phyloP scores from a whole-genome alignment of 2,888 invertebrate species.

The Syrphus vitripennis region DNA sequence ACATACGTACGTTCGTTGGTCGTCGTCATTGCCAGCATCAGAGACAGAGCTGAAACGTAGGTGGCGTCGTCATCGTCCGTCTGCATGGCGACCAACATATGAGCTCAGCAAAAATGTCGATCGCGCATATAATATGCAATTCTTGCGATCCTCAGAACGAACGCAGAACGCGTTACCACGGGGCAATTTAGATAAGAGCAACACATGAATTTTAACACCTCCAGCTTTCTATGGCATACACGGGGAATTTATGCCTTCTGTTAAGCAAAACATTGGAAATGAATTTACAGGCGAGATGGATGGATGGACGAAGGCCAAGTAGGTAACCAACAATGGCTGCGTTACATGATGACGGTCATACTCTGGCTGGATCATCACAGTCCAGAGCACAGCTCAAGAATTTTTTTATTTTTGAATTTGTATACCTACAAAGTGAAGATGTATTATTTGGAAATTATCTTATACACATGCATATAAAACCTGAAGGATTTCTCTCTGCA shows the following conservation, averaged over 20 bases:
- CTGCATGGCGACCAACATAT: slow-evolving; percentile 42
- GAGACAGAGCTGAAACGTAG: slow-evolving; percentile 39
- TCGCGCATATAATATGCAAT: slow-evolving; percentile 45
- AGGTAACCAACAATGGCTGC: slow-evolving; percentile 59
- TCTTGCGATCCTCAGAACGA: slow-evolving; percentile 50
- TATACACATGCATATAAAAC: background rate
- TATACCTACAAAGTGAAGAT: slow-evolving; percentile 18
- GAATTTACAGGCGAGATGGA: slow-evolving; percentile 57
- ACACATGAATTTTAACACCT: slow-evolving; percentile 73
- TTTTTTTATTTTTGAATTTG: background rate
- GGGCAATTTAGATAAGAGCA: slow-evolving; percentile 73
- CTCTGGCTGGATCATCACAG: background rate
- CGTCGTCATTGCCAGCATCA: background rate
- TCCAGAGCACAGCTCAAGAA: background rate
- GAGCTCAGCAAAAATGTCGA: slow-evolving; percentile 1
- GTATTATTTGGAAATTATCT: slow-evolving; percentile 63
- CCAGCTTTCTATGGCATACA: slow-evolving; percentile 69
- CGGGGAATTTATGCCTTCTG: slow-evolving; percentile 69
- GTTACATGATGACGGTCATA: background rate
- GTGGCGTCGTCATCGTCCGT: slow-evolving; percentile 41
- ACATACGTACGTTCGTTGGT: no score
- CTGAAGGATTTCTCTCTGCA: background rate
- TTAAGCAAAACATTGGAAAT: slow-evolving; percentile 71
- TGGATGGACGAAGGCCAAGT: slow-evolving; percentile 53
- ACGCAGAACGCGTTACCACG: slow-evolving; percentile 69